Percentiles rank a stretch among this genome's conserved stretches.
Conservation (phyloP, 2,797 vertebrate species). For the Hippopotamyrus pictus region DNA sequence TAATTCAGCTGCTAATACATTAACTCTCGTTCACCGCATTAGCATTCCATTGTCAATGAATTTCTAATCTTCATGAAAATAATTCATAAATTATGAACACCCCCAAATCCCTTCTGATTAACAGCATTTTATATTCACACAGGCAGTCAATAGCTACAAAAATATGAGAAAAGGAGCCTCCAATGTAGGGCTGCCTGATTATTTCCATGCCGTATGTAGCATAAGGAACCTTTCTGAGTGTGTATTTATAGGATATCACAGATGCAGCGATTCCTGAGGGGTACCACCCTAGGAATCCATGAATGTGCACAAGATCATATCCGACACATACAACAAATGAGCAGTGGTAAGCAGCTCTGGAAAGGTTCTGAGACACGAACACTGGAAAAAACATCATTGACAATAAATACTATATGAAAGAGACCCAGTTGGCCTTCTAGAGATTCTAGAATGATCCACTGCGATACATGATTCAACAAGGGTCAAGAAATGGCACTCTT, state of each 20-base stretch:
- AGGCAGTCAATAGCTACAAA: neutral
- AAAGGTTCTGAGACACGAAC: neutral
- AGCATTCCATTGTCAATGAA: neutral
- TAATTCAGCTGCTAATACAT: neutral
- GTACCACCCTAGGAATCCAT: neutral
- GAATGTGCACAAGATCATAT: neutral
- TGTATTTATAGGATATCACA: neutral
- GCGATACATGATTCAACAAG: neutral
- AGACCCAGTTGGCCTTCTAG: neutral
- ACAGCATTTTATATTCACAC: neutral
- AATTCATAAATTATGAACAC: neutral
- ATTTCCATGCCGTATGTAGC: neutral
- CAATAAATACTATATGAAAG: neutral
- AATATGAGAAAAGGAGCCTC: neutral
- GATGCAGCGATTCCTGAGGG: neutral
- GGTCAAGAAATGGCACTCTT: neutral
- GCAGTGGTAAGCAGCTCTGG: neutral
- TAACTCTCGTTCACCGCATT: neutral
- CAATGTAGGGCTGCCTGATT: neutral
- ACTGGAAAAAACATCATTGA: neutral
- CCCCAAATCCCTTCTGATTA: neutral
- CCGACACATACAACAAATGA: neutral
- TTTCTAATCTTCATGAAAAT: neutral
- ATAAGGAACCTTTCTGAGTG: neutral
- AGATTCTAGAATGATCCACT: neutral